Conservation (phyloP, 2,888 invertebrate genomes). For the Meandrusa payeni region DNA sequence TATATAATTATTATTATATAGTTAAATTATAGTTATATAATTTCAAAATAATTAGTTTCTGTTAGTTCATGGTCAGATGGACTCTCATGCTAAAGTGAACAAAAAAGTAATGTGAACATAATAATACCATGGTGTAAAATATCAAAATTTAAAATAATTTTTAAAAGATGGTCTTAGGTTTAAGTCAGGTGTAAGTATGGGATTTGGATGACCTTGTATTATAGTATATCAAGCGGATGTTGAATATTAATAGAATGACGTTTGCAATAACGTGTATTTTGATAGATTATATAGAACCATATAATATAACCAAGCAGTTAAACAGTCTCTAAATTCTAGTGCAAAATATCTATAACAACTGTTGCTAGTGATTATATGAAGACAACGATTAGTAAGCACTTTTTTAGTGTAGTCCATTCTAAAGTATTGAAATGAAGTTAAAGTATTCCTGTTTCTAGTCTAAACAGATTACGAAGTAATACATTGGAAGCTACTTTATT, state of each 20-base stretch:
- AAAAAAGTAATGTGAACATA: no score
- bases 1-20: no score
- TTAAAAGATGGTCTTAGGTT: constrained; percentile 38
- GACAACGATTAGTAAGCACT: constrained; percentile 4
- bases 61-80: no score
- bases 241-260: constrained; percentile 23
- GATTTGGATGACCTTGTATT: constrained; percentile 33
- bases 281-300: no score
- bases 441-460: not conserved
- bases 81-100: no score
- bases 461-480: not conserved
- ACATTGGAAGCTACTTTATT: not conserved
- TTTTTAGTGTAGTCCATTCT: constrained; percentile 3
- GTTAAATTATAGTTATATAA: no score
- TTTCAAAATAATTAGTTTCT: no score
- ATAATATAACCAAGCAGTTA: no score
- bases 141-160: constrained; percentile 42
- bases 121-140: constrained; percentile 34
- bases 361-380: constrained; percentile 26
- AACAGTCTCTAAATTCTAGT: constrained; percentile 23
- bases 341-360: constrained; percentile 25
- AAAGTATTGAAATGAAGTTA: not conserved
- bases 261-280: constrained; percentile 18
- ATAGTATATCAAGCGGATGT: constrained; percentile 19
- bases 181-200: constrained; percentile 26